Conservation (phyloP, 2,113 vertebrate species). For the Astur gentilis region DNA sequence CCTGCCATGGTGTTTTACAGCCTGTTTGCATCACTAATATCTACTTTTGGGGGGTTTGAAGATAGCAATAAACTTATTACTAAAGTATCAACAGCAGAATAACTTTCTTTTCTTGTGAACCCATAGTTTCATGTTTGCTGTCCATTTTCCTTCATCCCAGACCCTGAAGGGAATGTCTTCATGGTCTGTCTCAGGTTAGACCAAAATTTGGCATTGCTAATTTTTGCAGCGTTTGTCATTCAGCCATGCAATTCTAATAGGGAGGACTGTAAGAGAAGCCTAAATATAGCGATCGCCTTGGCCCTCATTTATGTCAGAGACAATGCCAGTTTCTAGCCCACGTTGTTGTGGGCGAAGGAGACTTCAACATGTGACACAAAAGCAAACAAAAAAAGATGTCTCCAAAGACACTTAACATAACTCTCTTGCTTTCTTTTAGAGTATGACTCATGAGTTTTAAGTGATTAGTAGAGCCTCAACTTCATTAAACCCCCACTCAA, state of each 20-base stretch:
- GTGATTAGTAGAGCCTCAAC: not conserved
- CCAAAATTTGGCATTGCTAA: not conserved
- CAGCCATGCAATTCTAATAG: not conserved
- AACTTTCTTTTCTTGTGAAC: not conserved
- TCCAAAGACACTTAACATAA: not conserved
- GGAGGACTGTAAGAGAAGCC: not conserved
- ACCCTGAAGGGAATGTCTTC: not conserved
- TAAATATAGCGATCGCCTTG: not conserved
- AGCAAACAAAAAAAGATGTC: slow-evolving; percentile 19
- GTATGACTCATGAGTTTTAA: slow-evolving; percentile 10
- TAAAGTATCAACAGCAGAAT: not conserved
- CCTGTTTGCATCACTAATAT: not conserved
- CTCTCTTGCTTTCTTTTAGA: not conserved
- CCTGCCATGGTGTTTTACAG: not conserved
- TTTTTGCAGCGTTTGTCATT: not conserved
- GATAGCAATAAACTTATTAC: not conserved
- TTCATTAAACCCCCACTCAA: not conserved
- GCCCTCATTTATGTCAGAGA: not conserved
- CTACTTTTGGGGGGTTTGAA: not conserved
- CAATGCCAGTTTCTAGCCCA: slow-evolving; percentile 38
- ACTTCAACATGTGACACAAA: not conserved
- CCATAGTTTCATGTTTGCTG: not conserved
- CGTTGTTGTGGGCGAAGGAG: not conserved
- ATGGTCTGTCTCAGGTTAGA: not conserved
- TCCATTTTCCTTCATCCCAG: not conserved